Base-by-base conservation (phyloP, 2,797 vertebrate species). In the Onychomys torridus region DNA sequence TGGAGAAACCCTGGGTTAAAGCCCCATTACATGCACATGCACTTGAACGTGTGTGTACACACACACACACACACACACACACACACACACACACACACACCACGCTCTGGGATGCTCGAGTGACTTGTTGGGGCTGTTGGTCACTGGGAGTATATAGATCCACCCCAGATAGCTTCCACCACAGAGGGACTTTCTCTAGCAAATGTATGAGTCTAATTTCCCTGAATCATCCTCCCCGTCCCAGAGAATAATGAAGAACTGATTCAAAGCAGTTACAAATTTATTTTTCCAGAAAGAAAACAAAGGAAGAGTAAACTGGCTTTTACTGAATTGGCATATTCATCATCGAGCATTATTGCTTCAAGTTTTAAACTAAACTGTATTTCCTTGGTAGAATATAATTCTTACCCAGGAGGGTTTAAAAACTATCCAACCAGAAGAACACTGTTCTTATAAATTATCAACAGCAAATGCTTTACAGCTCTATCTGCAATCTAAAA, bases 381-480 rank as follows among this genome's bases (percentile, higher is more conserved):
- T 59, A 40, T 78, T 86, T 81, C 46, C 29, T 57, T 29, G 16
- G 81, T 55, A 71, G 5, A 61, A 86, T 57, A 82, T 8, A 71
- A 17, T 95, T 92, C 37, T 96, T 89, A 92, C 67, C 55, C 76
- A 77, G 69, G 83, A 93, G 78, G 57, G 10, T 65, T 49, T 43
- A 85, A 96, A 93, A 86, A 16, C 37, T 14, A n/a, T 88, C 55
- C 17, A 63, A 96, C 87, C 76, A 77, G 61, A 75, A 76, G 37
- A 96, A 91, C 43, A 34, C 71, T 16, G 10, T 55, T 29, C 9
- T 79, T 95, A 55, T 92, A 95, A 93, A 92, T 92, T 84, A 52
- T 71, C 25, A 95, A 57, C n/a, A 84, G 46, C 65, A 88, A 85
- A 85, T 46, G 1, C 34, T 85, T 91, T 88, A 86, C 0, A 90